A percentile compares a stretch with the other conserved stretches of the same genome.
Conservation (phyloP, 2,888 invertebrate species). For the Ectobius pallidus region DNA sequence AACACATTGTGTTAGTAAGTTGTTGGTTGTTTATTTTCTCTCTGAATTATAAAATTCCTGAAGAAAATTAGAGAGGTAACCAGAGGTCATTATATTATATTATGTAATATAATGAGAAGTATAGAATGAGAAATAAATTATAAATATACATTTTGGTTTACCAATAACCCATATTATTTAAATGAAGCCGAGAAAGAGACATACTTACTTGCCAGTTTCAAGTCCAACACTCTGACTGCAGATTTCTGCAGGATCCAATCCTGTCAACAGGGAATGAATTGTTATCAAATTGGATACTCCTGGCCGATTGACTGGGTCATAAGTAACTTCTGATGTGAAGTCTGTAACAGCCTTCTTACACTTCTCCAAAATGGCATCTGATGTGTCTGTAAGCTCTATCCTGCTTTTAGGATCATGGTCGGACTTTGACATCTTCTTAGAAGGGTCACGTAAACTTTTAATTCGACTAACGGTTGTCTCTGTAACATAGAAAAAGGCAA, state of each 20-base stretch:
- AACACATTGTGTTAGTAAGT: too few relatives aligned
- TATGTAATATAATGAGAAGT: too few relatives aligned
- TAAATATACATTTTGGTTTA: too few relatives aligned
- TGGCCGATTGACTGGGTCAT: conserved; percentile 76
- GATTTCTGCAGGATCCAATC: conserved; percentile 69
- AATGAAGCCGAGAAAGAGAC: too few relatives aligned
- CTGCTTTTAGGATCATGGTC: conserved; percentile 77
- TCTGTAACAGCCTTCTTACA: conserved; percentile 92
- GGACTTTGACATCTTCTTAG: conserved; percentile 98
- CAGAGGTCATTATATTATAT: too few relatives aligned
- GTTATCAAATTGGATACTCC: conserved; percentile 90
- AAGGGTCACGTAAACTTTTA: conserved; percentile 83
- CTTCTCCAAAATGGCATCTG: conserved; percentile 71
- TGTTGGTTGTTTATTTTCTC: too few relatives aligned
- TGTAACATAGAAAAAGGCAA: conserved; percentile 8
- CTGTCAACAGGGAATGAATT: conserved; percentile 79
- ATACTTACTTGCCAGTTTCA: conserved; percentile 73
- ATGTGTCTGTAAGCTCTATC: conserved; percentile 78
- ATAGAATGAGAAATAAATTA: too few relatives aligned
- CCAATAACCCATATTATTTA: too few relatives aligned
- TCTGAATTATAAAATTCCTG: too few relatives aligned
- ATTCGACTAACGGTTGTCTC: conserved; percentile 52
- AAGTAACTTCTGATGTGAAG: conserved; percentile 81
- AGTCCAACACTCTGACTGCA: conserved; percentile 67
- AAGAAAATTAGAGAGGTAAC: too few relatives aligned